Evolutionary conservation across 2,888 invertebrate genomes (phyloP), one percentile per base, ranked within the genome.

Genomic region (Orthonychiurus folsomi): DNA sequence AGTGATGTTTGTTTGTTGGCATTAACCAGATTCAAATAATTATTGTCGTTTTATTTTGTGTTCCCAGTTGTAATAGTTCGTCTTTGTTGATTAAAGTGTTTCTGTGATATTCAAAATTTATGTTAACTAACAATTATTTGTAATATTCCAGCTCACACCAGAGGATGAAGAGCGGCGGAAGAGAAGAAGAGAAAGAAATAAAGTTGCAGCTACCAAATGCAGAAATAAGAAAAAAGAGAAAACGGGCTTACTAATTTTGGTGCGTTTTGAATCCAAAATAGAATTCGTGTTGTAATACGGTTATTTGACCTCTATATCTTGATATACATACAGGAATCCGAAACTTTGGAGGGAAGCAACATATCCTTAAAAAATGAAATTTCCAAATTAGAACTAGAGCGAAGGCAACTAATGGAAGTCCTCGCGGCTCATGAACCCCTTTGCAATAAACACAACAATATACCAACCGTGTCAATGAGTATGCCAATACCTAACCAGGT

Each of bases 141-240:
- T 53, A 47, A 28, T 56, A 50, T 63, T 1, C n/a, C 79, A 89
- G 89, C 79, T 93, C 70, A 93, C 93, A 12, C 88, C 89, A 57
- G 93, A 93, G 80, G 93, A 93, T 75, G 93, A 93, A 79, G 93
- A 92, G 75, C 82, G 93, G 47, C 82, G 93, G 63, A 81, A 88
- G 64, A 83, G 91, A 63, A 82, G 93, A 75, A 84, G 93, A 74
- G 93, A 93, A 78, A 82, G 93, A 73, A 93, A 93, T 78, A 93
- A 93, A 80, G 89, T 93, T 69, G 93, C 93, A 59, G 93, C 93
- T 64, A 93, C 93, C 15, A 93, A 93, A 78, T 93, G 93, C 76
- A 85, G 93, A 70, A 84, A 93, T 82, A 93, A 93, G 83, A 93
- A 93, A 77, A 86, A 93, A 50, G 91, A 92, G 76, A 84, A 89